Conservation (phyloP, 1,140 invertebrate genomes). For the Pissodes strobi region DNA sequence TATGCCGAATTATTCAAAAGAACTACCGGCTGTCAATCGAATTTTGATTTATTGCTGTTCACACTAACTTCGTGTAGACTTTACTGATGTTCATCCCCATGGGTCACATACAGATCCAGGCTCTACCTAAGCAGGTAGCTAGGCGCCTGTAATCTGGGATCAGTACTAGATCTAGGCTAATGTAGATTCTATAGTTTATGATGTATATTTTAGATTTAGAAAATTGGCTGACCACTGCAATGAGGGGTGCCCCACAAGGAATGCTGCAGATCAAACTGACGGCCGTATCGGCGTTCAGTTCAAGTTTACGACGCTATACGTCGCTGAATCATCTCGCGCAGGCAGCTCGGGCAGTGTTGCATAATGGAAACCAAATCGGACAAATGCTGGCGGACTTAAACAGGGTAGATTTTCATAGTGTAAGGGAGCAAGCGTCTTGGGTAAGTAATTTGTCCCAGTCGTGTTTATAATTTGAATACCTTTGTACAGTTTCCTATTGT, state of each 20-base stretch:
- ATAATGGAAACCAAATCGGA: constrained; percentile 92
- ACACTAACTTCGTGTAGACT: no score
- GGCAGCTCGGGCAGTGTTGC: constrained; percentile 92
- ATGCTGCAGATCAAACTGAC: constrained; percentile 83
- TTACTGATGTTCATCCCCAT: no score
- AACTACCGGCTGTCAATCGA: no score
- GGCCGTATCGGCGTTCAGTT: constrained; percentile 90
- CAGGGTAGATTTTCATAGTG: constrained; percentile 96
- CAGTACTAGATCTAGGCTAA: not conserved
- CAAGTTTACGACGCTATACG: constrained; percentile 93
- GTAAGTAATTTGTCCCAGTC: no score
- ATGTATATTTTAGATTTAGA: constrained; percentile 67
- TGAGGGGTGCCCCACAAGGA: constrained; percentile 82
- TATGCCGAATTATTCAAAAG: no score
- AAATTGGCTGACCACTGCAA: constrained; percentile 83
- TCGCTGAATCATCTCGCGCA: constrained; percentile 98
- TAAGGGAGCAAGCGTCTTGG: constrained; percentile 93
- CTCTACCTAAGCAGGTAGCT: no score
- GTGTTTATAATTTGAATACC: no score
- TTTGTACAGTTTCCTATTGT: no score
- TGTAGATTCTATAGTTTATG: not conserved
- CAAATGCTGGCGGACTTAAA: constrained; percentile 98
- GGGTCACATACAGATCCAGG: no score
- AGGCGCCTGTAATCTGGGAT: no score
- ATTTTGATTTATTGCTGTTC: no score